Conservation (phyloP, 2,797 vertebrate species). For the Xenentodon cancila region DNA sequence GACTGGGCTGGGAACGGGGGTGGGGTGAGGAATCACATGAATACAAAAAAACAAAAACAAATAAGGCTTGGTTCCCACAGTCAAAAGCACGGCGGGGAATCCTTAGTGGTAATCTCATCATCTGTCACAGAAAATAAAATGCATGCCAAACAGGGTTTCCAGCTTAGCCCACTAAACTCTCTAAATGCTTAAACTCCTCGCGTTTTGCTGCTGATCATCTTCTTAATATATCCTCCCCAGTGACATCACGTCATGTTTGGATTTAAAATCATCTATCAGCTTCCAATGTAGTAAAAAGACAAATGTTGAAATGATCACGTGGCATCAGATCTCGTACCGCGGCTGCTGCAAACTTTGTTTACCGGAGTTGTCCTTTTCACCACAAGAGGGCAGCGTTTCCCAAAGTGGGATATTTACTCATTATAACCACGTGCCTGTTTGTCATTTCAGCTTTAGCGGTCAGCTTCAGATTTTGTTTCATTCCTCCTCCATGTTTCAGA, state of each 20-base stretch:
- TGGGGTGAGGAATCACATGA: background rate
- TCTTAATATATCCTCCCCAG: background rate
- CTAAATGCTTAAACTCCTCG: background rate
- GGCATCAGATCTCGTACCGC: background rate
- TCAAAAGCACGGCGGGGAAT: slow-evolving; percentile 7
- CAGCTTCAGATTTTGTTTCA: no score
- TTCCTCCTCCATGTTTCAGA: no score
- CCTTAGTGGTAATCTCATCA: background rate
- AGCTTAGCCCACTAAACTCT: background rate
- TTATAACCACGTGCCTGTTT: no score
- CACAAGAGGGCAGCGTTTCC: slow-evolving; percentile 48
- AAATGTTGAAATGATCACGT: background rate
- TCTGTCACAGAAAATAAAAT: slow-evolving; percentile 14
- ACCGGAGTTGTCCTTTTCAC: background rate
- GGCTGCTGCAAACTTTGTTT: slow-evolving; percentile 1
- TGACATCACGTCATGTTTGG: background rate
- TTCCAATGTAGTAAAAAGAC: slow-evolving; percentile 1
- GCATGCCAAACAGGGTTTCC: slow-evolving; percentile 9
- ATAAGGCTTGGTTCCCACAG: background rate
- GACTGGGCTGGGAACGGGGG: background rate
- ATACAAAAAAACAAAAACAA: background rate
- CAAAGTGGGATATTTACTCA: no score
- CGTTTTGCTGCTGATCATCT: background rate
- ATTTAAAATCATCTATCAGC: background rate
- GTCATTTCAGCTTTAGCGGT: no score